Conservation (phyloP, 2,113 vertebrate genomes). For the Cynocephalus volans region DNA sequence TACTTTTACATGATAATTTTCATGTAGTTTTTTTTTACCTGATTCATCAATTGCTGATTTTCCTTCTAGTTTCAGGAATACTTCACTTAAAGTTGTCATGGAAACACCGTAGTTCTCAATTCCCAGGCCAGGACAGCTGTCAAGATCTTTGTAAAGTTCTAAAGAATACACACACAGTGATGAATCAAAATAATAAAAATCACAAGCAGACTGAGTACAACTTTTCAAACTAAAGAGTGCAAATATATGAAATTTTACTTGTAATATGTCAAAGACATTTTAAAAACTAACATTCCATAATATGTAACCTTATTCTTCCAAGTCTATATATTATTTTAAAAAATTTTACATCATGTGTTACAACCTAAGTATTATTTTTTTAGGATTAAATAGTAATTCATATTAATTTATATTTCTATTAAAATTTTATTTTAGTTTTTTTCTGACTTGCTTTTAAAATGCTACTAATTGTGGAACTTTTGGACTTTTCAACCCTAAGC, state of each 20-base stretch:
- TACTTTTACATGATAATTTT: background rate
- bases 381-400: background rate
- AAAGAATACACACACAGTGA: background rate
- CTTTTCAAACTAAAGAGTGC: background rate
- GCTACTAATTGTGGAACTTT: background rate
- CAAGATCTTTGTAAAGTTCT: conserved; percentile 94
- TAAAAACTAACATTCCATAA: background rate
- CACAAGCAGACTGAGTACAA: background rate
- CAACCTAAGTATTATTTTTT: background rate
- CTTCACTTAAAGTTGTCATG: conserved; percentile 95
- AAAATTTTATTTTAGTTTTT: conserved; percentile 24
- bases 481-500: background rate
- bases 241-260: background rate
- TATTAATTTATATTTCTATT: background rate
- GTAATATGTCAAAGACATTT: background rate
- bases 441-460: background rate
- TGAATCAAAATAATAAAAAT: background rate
- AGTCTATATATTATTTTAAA: background rate
- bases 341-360: background rate
- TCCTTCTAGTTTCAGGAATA: conserved; percentile 95
- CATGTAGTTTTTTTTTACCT: conserved; percentile 87
- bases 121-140: conserved; percentile 88
- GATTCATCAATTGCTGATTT: conserved; percentile 89
- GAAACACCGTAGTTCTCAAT: conserved; percentile 94
- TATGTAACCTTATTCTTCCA: background rate